Evolutionary conservation across 2,888 invertebrate genomes (phyloP).

Genomic region (Pachymerium ferrugineum): DNA sequence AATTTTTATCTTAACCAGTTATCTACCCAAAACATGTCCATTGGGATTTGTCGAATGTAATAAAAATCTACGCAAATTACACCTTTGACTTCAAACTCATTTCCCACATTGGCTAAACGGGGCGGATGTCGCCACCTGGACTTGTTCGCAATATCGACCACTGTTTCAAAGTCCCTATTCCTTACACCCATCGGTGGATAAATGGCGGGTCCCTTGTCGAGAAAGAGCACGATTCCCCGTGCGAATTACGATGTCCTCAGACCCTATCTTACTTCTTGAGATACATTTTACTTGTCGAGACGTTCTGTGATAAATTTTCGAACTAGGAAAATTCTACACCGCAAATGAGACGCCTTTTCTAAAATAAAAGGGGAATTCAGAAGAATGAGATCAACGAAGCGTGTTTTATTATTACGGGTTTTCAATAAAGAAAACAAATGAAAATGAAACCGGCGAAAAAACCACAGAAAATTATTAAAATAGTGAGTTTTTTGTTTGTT

Average conservation of each 20-base stretch:
- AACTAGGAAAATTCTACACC: conserved; percentile 8
- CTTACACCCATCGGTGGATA: no score
- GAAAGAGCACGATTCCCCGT: conserved; percentile 4
- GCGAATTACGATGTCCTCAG: conserved; percentile 27
- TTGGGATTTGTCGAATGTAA: not conserved
- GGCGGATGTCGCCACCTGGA: conserved; percentile 19
- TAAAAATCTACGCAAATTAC: conserved; percentile 19
- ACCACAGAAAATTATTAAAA: not conserved
- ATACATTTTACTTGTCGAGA: conserved; percentile 27
- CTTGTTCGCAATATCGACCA: conserved; percentile 6
- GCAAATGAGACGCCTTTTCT: conserved; percentile 14
- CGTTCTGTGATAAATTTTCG: conserved; percentile 1
- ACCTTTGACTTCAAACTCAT: conserved; percentile 19
- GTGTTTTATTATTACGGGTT: not conserved
- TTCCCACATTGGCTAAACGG: conserved; percentile 4
- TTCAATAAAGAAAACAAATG: not conserved
- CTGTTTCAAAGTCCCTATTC: not conserved
- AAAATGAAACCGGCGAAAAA: not conserved
- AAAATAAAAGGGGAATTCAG: not conserved
- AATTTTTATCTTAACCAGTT: not conserved
- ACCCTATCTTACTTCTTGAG: conserved; percentile 14
- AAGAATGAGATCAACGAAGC: not conserved
- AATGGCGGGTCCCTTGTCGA: conserved; percentile 27
- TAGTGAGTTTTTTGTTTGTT: not conserved
- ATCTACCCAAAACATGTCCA: conserved; percentile 16